phyloP scores from a whole-genome alignment of 2,888 invertebrate genomes.

The Drosophila prolongata region DNA sequence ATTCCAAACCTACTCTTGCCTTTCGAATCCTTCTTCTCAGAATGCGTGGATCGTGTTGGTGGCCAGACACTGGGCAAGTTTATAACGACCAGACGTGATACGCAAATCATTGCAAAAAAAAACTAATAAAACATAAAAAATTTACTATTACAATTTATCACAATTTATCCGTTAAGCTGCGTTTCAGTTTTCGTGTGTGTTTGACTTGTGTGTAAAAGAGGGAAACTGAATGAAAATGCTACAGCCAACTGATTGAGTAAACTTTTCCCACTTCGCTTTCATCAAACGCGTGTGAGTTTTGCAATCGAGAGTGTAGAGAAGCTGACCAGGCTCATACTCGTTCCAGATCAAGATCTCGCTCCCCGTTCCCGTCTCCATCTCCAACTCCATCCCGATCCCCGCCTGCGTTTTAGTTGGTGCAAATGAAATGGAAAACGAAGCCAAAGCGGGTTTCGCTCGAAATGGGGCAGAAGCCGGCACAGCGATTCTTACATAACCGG shows the following conservation, averaged over 20 bases:
- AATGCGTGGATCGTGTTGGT: neutral
- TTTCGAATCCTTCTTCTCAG: constrained; percentile 4
- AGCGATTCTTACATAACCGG: constrained; percentile 39
- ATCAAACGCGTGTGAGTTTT: constrained; percentile 50
- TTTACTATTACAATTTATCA: constrained; percentile 15
- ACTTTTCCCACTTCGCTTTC: constrained; percentile 64
- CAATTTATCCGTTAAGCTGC: constrained; percentile 10
- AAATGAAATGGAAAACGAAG: constrained; percentile 70
- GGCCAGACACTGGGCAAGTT: constrained; percentile 27
- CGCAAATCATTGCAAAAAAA: constrained; percentile 30
- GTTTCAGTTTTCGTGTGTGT: neutral
- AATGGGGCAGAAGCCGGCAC: constrained; percentile 33
- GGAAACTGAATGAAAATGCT: constrained; percentile 17
- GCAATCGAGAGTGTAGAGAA: constrained; percentile 57
- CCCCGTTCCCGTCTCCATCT: neutral
- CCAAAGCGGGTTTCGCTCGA: constrained; percentile 67
- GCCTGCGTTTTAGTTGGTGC: constrained; percentile 38
- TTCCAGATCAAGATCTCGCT: constrained; percentile 27
- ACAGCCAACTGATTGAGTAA: constrained; percentile 37
- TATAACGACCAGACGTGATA: constrained; percentile 27
- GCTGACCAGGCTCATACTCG: constrained; percentile 53
- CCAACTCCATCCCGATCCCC: neutral
- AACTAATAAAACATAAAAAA: constrained; percentile 12
- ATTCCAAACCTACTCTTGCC: constrained; percentile 5
- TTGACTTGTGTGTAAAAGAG: constrained; percentile 6